Conservation (phyloP, 2,113 vertebrate genomes). For the Physeter macrocephalus region DNA sequence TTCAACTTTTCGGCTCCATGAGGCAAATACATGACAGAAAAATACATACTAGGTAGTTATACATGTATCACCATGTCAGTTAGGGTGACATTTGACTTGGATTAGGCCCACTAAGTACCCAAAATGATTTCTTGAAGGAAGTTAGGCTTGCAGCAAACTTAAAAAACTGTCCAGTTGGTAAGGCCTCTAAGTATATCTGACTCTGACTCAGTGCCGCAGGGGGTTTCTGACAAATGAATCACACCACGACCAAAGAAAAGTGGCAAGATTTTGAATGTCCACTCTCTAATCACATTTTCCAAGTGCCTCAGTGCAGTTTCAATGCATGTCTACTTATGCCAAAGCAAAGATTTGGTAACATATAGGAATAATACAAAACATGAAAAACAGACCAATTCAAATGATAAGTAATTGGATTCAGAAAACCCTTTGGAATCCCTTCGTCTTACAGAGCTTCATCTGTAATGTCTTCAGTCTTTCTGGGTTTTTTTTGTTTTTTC, state of each 20-base stretch:
- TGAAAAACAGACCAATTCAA: slow-evolving; percentile 1
- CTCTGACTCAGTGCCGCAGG: slow-evolving; percentile 50
- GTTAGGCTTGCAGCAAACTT: background rate
- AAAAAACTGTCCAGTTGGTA: background rate
- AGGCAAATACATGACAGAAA: background rate
- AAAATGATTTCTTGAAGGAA: slow-evolving; percentile 13
- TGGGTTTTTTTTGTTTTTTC: no score
- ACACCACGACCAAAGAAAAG: background rate
- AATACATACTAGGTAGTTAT: background rate
- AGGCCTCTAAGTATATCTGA: background rate
- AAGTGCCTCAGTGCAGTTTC: background rate
- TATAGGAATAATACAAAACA: background rate
- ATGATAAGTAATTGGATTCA: background rate
- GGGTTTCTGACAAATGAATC: slow-evolving; percentile 68
- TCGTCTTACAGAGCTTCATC: background rate
- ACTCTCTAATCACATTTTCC: slow-evolving; percentile 44
- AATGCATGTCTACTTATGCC: background rate
- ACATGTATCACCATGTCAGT: background rate
- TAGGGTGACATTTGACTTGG: background rate
- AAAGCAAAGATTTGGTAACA: slow-evolving; percentile 20
- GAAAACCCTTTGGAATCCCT: background rate
- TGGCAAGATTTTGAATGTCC: slow-evolving; percentile 28
- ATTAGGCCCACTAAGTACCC: background rate
- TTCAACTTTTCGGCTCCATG: background rate
- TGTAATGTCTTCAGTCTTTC: background rate